Evolutionary conservation across 2,797 vertebrate species (phyloP).

Genomic region (Arctocebus calabarensis): DNA sequence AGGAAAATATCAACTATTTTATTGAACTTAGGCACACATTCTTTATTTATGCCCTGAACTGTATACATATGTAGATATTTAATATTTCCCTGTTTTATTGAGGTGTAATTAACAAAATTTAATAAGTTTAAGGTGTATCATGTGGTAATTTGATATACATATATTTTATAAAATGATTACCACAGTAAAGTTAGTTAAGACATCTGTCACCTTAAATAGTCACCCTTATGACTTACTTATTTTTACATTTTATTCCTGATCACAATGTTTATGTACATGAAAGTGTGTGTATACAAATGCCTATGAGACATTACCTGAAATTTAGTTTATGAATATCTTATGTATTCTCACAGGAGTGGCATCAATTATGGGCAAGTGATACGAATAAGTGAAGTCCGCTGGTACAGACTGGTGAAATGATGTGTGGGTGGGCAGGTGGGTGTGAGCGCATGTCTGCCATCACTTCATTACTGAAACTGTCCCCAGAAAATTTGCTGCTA

Average conservation of each 20-base stretch:
- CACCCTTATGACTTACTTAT: no score
- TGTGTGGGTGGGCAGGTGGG: background rate
- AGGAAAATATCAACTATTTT: background rate
- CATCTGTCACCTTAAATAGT: background rate
- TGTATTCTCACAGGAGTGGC: background rate
- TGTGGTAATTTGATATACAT: background rate
- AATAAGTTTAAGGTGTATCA: background rate
- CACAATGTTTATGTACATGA: background rate
- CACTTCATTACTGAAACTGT: background rate
- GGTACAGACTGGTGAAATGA: background rate
- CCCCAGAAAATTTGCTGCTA: background rate
- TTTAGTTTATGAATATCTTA: background rate
- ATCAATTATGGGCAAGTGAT: background rate
- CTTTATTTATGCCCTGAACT: background rate
- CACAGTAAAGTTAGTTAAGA: background rate
- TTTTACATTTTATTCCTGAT: background rate
- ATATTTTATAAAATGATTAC: background rate
- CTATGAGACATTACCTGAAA: background rate
- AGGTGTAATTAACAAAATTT: background rate
- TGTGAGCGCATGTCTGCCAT: accelerated
- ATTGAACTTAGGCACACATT: background rate
- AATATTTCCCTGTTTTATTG: background rate
- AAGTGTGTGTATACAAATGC: background rate
- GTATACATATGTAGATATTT: no score
- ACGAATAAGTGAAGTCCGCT: background rate